These are phyloP conservation scores for Aporophyla nigra DNA, from an alignment of 2,888 invertebrate genomes.

Conservation along the genomic window DNA sequence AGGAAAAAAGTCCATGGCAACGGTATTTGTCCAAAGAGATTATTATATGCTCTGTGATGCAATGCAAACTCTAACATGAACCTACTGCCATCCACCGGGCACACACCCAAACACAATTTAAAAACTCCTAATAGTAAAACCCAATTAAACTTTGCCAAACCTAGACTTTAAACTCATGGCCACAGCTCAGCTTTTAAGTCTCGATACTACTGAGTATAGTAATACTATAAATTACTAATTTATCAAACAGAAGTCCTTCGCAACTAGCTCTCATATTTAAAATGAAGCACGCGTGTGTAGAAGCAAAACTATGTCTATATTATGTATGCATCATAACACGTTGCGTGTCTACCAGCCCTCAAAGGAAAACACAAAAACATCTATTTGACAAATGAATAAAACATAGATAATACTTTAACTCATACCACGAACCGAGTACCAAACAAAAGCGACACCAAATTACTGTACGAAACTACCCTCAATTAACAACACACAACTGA, in stretches of 20 bases:
- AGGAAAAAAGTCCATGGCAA: too few species aligned
- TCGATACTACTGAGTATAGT: too few species aligned
- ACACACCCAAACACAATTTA: too few species aligned
- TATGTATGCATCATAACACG: not conserved
- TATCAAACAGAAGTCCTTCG: not conserved
- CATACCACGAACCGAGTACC: not conserved
- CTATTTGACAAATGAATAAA: conserved; percentile 37
- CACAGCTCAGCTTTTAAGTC: too few species aligned
- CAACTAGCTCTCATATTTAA: not conserved
- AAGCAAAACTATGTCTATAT: not conserved
- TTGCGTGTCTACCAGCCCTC: conserved; percentile 30
- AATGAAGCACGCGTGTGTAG: not conserved
- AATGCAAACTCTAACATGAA: too few species aligned
- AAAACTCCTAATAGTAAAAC: too few species aligned
- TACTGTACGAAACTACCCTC: conserved; percentile 38
- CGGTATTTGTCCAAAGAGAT: too few species aligned
- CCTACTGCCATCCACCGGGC: too few species aligned
- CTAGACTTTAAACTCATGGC: too few species aligned
- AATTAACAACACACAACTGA: conserved; percentile 37
- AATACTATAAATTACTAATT: not conserved
- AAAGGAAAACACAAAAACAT: conserved; percentile 16
- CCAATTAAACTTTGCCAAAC: too few species aligned
- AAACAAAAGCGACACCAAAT: conserved; percentile 35
- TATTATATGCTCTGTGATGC: too few species aligned
- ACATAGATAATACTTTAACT: conserved; percentile 6